These are phyloP conservation scores for Gallinago solitaria DNA, from an alignment of 2,797 vertebrate species.

Conservation along the genomic window DNA sequence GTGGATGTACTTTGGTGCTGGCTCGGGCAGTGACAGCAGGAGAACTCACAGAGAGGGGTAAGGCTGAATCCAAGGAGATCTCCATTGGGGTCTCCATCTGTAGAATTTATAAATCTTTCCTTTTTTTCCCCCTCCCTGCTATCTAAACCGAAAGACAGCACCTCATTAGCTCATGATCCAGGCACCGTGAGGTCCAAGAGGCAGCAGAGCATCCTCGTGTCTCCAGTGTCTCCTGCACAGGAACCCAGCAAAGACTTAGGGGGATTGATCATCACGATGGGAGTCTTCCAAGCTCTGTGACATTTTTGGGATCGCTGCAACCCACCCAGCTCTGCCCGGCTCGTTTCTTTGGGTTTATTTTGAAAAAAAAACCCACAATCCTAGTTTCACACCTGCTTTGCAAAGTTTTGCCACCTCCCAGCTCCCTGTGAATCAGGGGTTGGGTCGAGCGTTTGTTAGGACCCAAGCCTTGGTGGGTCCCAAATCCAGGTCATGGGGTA, in stretches of 20 bases:
- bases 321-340: not conserved
- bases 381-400: not conserved
- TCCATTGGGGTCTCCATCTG: not conserved
- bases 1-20: not conserved
- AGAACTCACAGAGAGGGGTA: not conserved
- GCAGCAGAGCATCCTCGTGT: not conserved
- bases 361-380: not conserved
- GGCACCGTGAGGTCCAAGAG: not conserved
- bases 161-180: not conserved
- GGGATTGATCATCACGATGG: rapidly evolving
- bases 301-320: not conserved
- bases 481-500: not conserved
- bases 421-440: rapidly evolving
- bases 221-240: not conserved
- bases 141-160: not conserved
- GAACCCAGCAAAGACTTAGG: not conserved
- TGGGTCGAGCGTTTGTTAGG: rapidly evolving
- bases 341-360: not conserved
- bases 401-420: not conserved
- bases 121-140: too few relatives aligned
- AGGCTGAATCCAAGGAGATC: not conserved
- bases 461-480: not conserved
- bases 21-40: not conserved
- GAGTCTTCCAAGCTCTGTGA: not conserved
- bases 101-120: not conserved